A percentile compares a stretch with the other conserved stretches of the same genome.
Conservation (phyloP, 2,113 vertebrate species). For the Clarias magur region DNA sequence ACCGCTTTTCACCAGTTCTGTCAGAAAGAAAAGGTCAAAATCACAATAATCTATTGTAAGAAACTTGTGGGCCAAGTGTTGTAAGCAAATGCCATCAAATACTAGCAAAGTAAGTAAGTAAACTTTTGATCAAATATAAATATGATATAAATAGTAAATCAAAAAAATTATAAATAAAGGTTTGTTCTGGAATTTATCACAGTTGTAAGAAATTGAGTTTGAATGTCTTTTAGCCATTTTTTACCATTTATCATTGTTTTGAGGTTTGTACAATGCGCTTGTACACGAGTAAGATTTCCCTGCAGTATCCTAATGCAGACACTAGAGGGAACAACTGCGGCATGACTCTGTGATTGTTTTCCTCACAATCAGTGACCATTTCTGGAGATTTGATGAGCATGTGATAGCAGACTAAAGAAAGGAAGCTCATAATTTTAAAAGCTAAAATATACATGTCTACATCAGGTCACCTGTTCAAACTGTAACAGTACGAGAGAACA, state of each 20-base stretch:
- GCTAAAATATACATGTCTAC: constrained; percentile 21
- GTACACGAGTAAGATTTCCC: background rate
- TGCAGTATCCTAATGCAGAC: constrained; percentile 30
- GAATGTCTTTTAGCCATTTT: background rate
- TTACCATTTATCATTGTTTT: background rate
- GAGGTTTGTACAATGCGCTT: background rate
- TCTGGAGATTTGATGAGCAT: constrained; percentile 8
- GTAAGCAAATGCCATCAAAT: background rate
- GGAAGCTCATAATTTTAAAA: background rate
- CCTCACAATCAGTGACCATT: background rate
- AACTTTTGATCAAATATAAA: background rate
- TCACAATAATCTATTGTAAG: background rate
- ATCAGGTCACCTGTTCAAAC: constrained; percentile 20
- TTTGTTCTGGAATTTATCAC: background rate
- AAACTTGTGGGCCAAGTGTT: background rate
- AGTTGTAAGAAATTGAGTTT: background rate
- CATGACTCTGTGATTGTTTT: background rate
- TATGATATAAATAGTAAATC: background rate
- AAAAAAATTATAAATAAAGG: background rate
- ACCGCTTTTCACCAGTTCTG: background rate
- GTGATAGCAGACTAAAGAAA: background rate
- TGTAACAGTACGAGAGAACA: constrained; percentile 2
- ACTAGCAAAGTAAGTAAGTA: background rate
- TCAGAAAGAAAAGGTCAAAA: background rate
- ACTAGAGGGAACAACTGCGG: constrained; percentile 42